A percentile compares a stretch with the other conserved stretches of the same genome.
phyloP scores from a whole-genome alignment of 2,888 invertebrate genomes.

The Smittia sp. region DNA sequence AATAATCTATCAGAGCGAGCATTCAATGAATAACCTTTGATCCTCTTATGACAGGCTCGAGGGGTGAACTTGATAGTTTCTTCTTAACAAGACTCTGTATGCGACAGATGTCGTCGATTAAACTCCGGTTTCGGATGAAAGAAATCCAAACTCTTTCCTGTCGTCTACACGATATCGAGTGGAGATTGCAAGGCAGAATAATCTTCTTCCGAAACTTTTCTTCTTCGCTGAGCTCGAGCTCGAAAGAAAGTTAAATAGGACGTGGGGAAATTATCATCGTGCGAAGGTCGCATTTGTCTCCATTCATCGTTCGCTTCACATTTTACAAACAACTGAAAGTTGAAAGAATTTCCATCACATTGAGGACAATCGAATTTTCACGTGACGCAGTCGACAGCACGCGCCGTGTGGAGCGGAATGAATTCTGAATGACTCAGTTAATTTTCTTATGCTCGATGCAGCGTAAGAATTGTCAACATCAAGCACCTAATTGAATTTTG shows the following conservation, averaged over 20 bases:
- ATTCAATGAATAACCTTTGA: neutral
- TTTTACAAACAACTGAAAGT: neutral
- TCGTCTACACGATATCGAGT: no score
- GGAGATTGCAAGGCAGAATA: no score
- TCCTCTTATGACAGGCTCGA: neutral
- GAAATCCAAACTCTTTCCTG: no score
- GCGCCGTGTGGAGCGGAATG: neutral
- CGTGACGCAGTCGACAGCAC: neutral
- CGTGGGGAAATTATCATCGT: neutral
- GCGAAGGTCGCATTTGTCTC: conserved; percentile 15
- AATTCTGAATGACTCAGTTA: neutral
- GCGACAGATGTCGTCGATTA: no score
- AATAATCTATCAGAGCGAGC: no score
- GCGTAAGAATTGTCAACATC: neutral
- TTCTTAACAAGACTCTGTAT: no score
- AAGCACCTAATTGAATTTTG: neutral
- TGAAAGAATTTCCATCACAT: neutral
- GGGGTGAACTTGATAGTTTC: no score
- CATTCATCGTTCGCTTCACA: neutral
- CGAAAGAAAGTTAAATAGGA: neutral
- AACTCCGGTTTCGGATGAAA: no score
- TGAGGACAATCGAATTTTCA: conserved; percentile 8
- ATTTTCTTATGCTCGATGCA: neutral
- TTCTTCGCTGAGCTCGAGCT: neutral
- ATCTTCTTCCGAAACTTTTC: neutral